A percentile compares a stretch with the other conserved stretches of the same genome.
These are phyloP conservation scores for Philonicus albiceps DNA, from an alignment of 2,888 invertebrate genomes.

Conservation along the genomic window DNA sequence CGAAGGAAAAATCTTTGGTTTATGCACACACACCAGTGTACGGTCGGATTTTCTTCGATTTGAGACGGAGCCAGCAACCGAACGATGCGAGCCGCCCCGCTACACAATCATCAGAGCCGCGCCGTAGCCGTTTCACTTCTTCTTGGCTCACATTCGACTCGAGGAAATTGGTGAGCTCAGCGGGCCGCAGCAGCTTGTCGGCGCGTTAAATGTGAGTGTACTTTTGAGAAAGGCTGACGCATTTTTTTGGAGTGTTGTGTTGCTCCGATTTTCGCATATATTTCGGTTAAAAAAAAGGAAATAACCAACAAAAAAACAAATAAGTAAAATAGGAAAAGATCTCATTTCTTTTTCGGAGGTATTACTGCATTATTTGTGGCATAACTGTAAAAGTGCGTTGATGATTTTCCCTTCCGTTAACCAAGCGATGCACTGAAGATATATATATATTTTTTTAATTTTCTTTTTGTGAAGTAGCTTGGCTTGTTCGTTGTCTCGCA, in stretches of 20 bases:
- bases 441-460: neutral
- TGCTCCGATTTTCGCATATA: neutral
- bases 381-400: neutral
- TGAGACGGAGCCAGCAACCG: neutral
- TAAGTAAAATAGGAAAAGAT: neutral
- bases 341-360: neutral
- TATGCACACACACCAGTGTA: neutral
- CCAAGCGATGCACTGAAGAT: neutral
- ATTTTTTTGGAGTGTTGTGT: neutral
- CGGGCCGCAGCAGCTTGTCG: neutral
- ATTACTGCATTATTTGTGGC: neutral
- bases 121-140: neutral
- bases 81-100: neutral
- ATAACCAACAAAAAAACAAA: neutral
- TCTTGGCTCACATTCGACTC: neutral
- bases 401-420: neutral
- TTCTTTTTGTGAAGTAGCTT: neutral
- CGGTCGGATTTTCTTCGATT: neutral
- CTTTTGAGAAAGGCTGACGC: constrained; percentile 31
- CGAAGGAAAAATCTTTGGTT: neutral
- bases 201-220: constrained; percentile 21
- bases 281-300: neutral
- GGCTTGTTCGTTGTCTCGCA: neutral
- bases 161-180: neutral
- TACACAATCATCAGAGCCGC: neutral